Percentiles rank a stretch among this genome's conserved stretches.
Evolutionary conservation across 2,113 vertebrate genomes (phyloP).

Genomic region (Ahaetulla prasina): DNA sequence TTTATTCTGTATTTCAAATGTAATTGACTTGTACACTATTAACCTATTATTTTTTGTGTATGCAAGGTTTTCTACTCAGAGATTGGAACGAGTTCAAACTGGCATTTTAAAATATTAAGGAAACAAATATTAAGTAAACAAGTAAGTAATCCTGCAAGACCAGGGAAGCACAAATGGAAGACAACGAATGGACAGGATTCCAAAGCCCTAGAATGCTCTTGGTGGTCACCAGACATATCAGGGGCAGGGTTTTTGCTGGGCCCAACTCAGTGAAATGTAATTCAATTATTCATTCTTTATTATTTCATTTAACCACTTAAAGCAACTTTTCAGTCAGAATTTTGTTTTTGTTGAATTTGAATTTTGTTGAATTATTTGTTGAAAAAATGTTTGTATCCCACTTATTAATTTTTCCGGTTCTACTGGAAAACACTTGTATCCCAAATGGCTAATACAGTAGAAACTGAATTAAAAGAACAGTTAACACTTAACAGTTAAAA

Average conservation of each 20-base stretch:
- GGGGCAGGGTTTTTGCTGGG: background rate
- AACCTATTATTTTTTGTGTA: background rate
- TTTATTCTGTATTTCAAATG: constrained; percentile 12
- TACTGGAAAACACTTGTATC: background rate
- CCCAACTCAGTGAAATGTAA: background rate
- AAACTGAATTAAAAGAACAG: background rate
- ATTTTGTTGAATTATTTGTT: background rate
- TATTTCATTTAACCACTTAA: background rate
- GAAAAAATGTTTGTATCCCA: background rate
- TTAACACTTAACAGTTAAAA: too few species aligned
- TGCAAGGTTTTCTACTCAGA: constrained; percentile 2
- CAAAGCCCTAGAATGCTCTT: background rate
- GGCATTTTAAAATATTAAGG: background rate
- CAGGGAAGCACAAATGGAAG: background rate
- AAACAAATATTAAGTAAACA: background rate
- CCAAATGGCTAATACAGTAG: background rate
- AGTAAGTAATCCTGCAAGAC: background rate
- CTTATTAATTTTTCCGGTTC: background rate
- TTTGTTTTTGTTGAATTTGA: background rate
- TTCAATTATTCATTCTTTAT: background rate
- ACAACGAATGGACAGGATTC: background rate
- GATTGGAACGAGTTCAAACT: background rate
- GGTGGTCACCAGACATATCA: background rate
- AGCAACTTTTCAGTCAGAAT: background rate
- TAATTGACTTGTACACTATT: background rate